Evolutionary conservation across 2,113 vertebrate species (phyloP).

Genomic region (Bubalus kerabau): DNA sequence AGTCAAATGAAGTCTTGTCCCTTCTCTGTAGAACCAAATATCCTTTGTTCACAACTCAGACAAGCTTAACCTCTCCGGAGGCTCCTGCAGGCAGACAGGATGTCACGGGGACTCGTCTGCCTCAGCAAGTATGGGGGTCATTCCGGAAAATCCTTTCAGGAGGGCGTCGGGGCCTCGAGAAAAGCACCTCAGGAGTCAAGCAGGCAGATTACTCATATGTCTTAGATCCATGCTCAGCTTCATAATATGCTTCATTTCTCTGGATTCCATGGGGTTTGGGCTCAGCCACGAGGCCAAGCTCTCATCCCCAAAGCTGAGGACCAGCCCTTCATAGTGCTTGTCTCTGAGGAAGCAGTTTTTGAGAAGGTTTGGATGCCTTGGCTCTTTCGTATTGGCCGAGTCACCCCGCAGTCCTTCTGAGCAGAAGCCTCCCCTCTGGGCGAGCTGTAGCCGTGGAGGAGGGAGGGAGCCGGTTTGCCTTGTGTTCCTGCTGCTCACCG

Average conservation of each 20-base stretch:
- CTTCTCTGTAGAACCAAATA: neutral
- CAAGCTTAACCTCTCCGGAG: neutral
- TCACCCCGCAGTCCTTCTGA: neutral
- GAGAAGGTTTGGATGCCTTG: conserved; percentile 48
- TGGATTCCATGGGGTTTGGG: neutral
- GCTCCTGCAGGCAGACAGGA: neutral
- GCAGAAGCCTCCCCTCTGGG: neutral
- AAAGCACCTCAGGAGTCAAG: neutral
- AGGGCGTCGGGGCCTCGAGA: neutral
- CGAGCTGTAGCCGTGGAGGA: accelerated
- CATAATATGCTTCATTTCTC: neutral
- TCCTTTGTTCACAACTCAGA: neutral
- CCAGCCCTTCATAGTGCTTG: neutral
- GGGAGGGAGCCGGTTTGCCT: neutral
- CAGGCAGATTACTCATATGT: neutral
- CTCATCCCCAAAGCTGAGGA: neutral
- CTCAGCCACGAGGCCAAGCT: neutral
- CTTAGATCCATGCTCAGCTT: neutral
- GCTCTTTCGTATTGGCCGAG: conserved; percentile 6
- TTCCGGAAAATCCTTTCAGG: neutral
- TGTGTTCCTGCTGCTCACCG: accelerated
- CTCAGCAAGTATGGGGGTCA: neutral
- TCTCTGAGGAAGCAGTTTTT: conserved; percentile 45
- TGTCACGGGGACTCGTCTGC: neutral
- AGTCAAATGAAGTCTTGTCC: neutral